Evolutionary conservation across 30 jellyfish, hydroid and myxozoan genomes (phyloP).

Genomic region (Rhopilema esculentum): DNA sequence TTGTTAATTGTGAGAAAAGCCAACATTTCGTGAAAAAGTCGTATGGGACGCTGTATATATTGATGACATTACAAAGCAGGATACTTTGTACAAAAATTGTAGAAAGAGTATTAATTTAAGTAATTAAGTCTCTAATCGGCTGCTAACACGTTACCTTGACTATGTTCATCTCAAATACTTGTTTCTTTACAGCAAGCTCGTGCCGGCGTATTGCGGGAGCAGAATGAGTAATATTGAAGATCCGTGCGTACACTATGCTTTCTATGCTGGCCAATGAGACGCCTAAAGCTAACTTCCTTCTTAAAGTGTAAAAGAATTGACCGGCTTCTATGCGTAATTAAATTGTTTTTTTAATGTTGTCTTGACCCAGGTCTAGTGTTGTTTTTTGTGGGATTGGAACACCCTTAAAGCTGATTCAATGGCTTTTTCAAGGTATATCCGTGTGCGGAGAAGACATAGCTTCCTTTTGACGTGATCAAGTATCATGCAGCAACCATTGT

Average conservation of each 20-base stretch:
- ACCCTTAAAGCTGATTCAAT: conserved; percentile 30
- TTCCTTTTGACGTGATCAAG: conserved; percentile 31
- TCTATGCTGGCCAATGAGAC: conserved; percentile 22
- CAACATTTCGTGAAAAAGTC: not conserved
- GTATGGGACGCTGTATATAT: not conserved
- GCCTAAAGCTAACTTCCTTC: conserved; percentile 60
- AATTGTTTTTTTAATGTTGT: conserved; percentile 63
- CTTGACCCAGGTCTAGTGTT: conserved; percentile 61
- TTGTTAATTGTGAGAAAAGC: not conserved
- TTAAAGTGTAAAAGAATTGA: conserved; percentile 61
- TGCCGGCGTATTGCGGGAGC: conserved; percentile 46
- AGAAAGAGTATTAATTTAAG: not conserved
- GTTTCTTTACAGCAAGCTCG: conserved; percentile 10
- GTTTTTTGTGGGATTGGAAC: conserved; percentile 41
- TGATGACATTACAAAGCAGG: not conserved
- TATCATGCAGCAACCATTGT: conserved; percentile 52
- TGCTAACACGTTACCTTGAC: not conserved
- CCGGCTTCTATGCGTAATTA: conserved; percentile 71
- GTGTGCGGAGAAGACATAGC: conserved; percentile 30
- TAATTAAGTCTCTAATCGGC: not conserved
- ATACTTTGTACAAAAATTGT: not conserved
- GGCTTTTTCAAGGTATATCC: conserved; percentile 8
- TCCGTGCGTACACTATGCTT: conserved; percentile 9
- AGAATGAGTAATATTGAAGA: conserved; percentile 2
- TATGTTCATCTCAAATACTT: not conserved